Base-by-base conservation (phyloP, 2,888 invertebrate genomes). In the Axea sp. region DNA sequence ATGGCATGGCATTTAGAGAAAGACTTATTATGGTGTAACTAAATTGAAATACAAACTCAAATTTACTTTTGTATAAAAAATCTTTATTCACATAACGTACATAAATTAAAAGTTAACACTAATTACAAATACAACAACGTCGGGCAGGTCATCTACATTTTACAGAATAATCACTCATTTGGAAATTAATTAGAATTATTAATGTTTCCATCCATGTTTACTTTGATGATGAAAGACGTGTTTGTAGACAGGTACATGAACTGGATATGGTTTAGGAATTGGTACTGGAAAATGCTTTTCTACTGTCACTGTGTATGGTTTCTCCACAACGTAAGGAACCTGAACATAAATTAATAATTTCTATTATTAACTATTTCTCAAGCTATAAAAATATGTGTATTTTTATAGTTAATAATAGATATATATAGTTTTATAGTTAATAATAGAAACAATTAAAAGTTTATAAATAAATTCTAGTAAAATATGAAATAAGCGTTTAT, bases 251-350 rank as follows among this genome's bases (percentile, higher is more conserved):
- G 91, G 91, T 1, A 91, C 89, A 75, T 91, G 88, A 12, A 90
- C 87, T 3, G 91, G 90, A 51, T 91, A 90, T 1, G 91, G 91
- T 78, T 88, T 89, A 68, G 90, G 90, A 8, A 91, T 90, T 4
- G 88, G 88, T 1, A 91, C 89, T 22, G 90, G 83, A 5, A 90
- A 90, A 19, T 90, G 88, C 79, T 85, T 90, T 77, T 91, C 91
- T 3, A 89, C 88, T 1, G 90, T 91, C 2, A 91, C 88, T 65
- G 90, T 87, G 39, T 91, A 89, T 37, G 91, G 90, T 80, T 88
- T 91, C 79, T 91, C 91, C 0, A 91, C 91, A 6, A 91, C 89
- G 80, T 90, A 91, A 0, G 91, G 91, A 24, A 91, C 82, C 85
- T 86, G 74, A 17, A 69, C 55, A 62, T 39, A 12, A 15, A 30